phyloP scores from a whole-genome alignment of 2,888 invertebrate species.

The Dynastes maya region DNA sequence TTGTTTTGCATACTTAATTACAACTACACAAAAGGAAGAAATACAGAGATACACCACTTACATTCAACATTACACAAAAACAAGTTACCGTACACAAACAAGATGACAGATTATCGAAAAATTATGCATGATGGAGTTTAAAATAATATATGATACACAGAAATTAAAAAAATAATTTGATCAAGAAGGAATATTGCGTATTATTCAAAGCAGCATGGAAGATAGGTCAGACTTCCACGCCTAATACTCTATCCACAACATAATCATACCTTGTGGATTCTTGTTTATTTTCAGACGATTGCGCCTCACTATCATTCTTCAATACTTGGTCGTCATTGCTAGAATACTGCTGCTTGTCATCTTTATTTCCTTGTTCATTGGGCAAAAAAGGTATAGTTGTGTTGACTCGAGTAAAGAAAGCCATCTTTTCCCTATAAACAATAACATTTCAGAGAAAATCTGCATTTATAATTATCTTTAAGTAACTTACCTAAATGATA shows the following conservation, averaged over 20 bases:
- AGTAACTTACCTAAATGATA: constrained; percentile 88
- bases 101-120: constrained; percentile 4
- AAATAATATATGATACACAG: constrained; percentile 25
- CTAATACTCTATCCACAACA: constrained; percentile 87
- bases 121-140: constrained; percentile 16
- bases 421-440: constrained; percentile 92
- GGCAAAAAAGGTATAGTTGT: constrained; percentile 84
- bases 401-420: constrained; percentile 91
- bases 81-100: constrained; percentile 1
- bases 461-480: neutral
- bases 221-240: constrained; percentile 83
- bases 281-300: constrained; percentile 51
- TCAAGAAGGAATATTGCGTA: constrained; percentile 5
- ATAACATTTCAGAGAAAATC: constrained; percentile 50
- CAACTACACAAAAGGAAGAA: constrained; percentile 38
- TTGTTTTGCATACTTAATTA: constrained; percentile 36
- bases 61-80: constrained; percentile 22
- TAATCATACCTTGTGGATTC: constrained; percentile 80
- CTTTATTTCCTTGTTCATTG: constrained; percentile 72
- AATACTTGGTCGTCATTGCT: constrained; percentile 54
- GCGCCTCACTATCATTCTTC: constrained; percentile 59
- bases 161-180: constrained; percentile 32
- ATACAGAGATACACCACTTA: constrained; percentile 11
- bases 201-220: neutral
- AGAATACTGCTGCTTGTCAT: constrained; percentile 47